A percentile compares a stretch with the other conserved stretches of the same genome.
Conservation (phyloP, 2,888 invertebrate genomes). For the Epistrophe eligans region DNA sequence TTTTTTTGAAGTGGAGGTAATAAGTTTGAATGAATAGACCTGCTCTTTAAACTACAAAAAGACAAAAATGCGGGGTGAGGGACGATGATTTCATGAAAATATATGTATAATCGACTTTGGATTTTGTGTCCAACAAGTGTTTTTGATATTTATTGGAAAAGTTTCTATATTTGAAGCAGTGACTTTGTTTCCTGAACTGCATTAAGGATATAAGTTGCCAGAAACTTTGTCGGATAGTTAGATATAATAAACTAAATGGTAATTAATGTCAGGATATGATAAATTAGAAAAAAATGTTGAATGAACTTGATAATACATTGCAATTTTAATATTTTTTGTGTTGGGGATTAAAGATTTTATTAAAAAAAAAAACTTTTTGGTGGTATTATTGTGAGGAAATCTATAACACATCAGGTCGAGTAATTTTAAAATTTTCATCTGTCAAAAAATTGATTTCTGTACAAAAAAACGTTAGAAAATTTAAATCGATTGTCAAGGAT, state of each 20-base stretch:
- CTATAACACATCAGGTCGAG: too few relatives aligned
- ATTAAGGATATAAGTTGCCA: constrained; percentile 10
- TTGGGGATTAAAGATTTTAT: too few relatives aligned
- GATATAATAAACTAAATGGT: constrained; percentile 9
- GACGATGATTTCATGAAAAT: constrained; percentile 26
- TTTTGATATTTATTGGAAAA: constrained; percentile 45
- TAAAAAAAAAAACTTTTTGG: too few relatives aligned
- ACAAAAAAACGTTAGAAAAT: too few relatives aligned
- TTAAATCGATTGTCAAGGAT: too few relatives aligned
- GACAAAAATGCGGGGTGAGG: background rate
- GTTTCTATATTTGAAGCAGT: constrained; percentile 14
- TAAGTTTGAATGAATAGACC: constrained; percentile 16
- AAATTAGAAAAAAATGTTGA: constrained; percentile 1
- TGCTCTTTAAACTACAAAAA: background rate
- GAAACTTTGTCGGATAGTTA: constrained; percentile 29
- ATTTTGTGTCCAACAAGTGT: constrained; percentile 50
- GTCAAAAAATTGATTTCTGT: too few relatives aligned
- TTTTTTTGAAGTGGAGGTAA: constrained; percentile 34
- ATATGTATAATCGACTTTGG: constrained; percentile 31
- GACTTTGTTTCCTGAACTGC: constrained; percentile 11
- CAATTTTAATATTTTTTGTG: background rate
- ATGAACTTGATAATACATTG: background rate
- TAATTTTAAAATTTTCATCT: too few relatives aligned
- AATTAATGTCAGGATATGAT: constrained; percentile 33
- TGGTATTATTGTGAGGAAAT: too few relatives aligned